Evolutionary conservation across 2,797 vertebrate species (phyloP), one percentile per base, ranked within the genome.

Genomic region (Pristis pectinata): DNA sequence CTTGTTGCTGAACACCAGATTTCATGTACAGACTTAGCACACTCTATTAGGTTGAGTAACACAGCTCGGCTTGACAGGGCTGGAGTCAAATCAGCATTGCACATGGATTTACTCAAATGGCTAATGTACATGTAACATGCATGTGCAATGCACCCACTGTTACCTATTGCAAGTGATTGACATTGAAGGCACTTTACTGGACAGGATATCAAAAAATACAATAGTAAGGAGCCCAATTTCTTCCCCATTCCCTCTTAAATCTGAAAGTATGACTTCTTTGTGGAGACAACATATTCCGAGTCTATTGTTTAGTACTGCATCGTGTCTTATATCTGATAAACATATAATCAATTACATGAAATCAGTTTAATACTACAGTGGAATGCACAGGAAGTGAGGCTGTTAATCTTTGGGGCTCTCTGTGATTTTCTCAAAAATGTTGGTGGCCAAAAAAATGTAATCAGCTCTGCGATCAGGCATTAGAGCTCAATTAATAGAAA

Each of bases 391-490:
- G 89, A 93, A 93, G 89, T 7, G 1, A 70, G 70, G 19, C 92
- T 74, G 67, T 34, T 49, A 53, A 24, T 72, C 24, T 44, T 56
- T 93, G 67, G 67, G 17, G 67, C 67, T 74, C 49, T 17, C 53
- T 72, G 92, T 74, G 30, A 74, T 74, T 93, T 93, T 74, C 92
- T 72, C 67, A 93, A 93, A 74, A 93, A 49, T 74, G 92, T 94
- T 72, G 92, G 92, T 72, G 70, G 92, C 67, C 41, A 74, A 56
- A 91, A 91, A 53, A 80, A n/a, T 13, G 17, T 87, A 59, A 91
- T 67, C 87, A 91, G 9, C 59, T 67, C n/a, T 64, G 59, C 91
- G 87, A 76, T 94, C 92, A 19, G 70, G 72, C 30, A n/a, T 70
- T 19, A 74, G 67, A 10, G 15, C 72, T 72, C 92, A 94, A 70